These are phyloP conservation scores for Sardina pilchardus DNA, from an alignment of 2,113 vertebrate genomes.

Conservation along the genomic window DNA sequence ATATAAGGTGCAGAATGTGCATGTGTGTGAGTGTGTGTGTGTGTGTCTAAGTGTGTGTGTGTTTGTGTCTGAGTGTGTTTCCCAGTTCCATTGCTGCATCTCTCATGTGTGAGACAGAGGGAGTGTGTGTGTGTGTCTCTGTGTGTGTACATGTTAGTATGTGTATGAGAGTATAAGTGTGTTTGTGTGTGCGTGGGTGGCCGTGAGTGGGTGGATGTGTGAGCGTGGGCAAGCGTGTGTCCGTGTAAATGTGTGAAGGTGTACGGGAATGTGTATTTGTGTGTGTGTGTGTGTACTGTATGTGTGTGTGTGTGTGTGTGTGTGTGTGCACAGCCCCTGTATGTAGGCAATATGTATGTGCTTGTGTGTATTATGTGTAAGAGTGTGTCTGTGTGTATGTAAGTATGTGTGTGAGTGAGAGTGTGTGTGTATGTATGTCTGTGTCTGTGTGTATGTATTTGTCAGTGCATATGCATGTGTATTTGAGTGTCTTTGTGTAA, in stretches of 20 bases:
- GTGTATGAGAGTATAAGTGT: not conserved
- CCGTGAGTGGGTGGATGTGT: conserved; percentile 1
- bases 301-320: not conserved
- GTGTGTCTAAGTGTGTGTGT: conserved; percentile 10
- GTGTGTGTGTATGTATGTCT: not conserved
- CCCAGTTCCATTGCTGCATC: not conserved
- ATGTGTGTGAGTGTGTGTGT: not conserved
- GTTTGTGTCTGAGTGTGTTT: not conserved
- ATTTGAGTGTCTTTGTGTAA: not conserved
- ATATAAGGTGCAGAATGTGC: not conserved
- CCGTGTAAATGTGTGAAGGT: conserved; percentile 25
- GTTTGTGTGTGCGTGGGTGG: not conserved
- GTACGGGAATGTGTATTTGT: not conserved
- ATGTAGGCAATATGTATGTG: not conserved
- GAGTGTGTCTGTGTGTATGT: conserved; percentile 18
- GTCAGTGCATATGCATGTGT: not conserved
- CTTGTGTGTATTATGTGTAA: not conserved
- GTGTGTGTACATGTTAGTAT: not conserved
- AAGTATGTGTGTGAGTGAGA: not conserved
- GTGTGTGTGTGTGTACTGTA: not conserved
- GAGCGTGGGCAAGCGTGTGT: conserved; percentile 22
- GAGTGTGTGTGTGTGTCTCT: not conserved
- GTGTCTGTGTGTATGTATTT: not conserved
- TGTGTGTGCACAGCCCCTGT: not conserved
- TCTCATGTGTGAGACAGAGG: not conserved